Conservation (phyloP, 2,797 vertebrate genomes). For the Falco novaeseelandiae region DNA sequence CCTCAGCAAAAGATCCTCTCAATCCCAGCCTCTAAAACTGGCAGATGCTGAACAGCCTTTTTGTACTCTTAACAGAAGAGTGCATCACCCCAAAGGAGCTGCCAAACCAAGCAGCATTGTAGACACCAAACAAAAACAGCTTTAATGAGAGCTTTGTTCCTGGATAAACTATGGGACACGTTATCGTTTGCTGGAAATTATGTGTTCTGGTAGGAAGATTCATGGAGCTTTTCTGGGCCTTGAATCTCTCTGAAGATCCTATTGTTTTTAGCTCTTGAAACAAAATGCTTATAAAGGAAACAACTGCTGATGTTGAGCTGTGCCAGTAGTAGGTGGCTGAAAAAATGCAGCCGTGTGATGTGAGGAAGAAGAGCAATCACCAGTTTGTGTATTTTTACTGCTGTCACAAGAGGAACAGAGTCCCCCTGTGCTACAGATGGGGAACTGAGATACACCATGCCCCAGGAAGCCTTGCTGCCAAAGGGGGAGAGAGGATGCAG, state of each 20-base stretch:
- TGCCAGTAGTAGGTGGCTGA: background rate
- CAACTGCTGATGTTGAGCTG: slow-evolving; percentile 8
- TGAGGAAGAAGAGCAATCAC: slow-evolving; percentile 15
- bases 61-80: slow-evolving; percentile 42
- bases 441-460: background rate
- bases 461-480: slow-evolving; percentile 27
- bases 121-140: slow-evolving; percentile 48
- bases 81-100: slow-evolving; percentile 39
- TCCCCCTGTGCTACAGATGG: slow-evolving; percentile 6
- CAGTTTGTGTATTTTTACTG: slow-evolving; percentile 49
- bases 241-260: slow-evolving; percentile 25
- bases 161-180: background rate
- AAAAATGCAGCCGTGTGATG: slow-evolving; percentile 1
- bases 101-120: slow-evolving; percentile 60
- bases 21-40: slow-evolving; percentile 38
- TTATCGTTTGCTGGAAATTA: slow-evolving; percentile 34
- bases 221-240: slow-evolving; percentile 3
- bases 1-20: slow-evolving; percentile 33
- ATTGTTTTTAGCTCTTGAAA: slow-evolving; percentile 33
- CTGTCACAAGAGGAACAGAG: slow-evolving; percentile 29
- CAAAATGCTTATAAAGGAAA: slow-evolving; percentile 41
- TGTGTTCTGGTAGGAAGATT: slow-evolving; percentile 13
- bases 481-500: slow-evolving; percentile 11
- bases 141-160: slow-evolving; percentile 52
- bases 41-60: slow-evolving; percentile 55